These are phyloP conservation scores for Arrhamphus sclerolepis DNA, from an alignment of 2,797 vertebrate genomes.

Conservation along the genomic window DNA sequence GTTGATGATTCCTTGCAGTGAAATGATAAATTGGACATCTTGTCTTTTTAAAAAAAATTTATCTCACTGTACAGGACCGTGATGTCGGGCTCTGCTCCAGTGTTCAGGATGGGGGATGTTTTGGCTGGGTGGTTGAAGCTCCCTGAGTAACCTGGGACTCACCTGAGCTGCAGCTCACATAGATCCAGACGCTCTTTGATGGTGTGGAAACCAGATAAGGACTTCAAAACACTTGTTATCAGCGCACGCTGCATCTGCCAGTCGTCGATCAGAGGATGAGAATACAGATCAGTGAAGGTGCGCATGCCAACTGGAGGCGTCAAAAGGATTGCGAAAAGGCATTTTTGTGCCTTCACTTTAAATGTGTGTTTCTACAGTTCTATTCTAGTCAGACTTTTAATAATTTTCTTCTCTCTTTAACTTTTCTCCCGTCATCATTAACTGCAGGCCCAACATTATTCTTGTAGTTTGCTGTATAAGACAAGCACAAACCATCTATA, in stretches of 20 bases:
- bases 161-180: slow-evolving; percentile 44
- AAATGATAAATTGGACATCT: slow-evolving; percentile 18
- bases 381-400: slow-evolving; percentile 8
- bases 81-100: slow-evolving; percentile 39
- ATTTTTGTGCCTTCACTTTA: slow-evolving; percentile 1
- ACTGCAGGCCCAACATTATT: slow-evolving; percentile 46
- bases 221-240: slow-evolving; percentile 59
- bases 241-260: slow-evolving; percentile 32
- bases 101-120: slow-evolving; percentile 28
- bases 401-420: slow-evolving; percentile 32
- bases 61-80: slow-evolving; percentile 32
- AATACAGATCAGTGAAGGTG: slow-evolving; percentile 37
- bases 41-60: slow-evolving; percentile 11
- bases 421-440: slow-evolving; percentile 42
- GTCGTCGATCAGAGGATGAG: slow-evolving; percentile 36
- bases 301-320: slow-evolving; percentile 19
- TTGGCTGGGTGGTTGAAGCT: slow-evolving; percentile 32
- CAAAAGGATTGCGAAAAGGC: slow-evolving; percentile 1
- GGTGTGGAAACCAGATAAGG: slow-evolving; percentile 56
- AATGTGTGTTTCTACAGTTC: slow-evolving; percentile 7
- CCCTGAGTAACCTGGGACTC: slow-evolving; percentile 35
- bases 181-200: slow-evolving; percentile 45
- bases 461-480: slow-evolving; percentile 62
- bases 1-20: slow-evolving; percentile 21
- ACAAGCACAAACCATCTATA: slow-evolving; percentile 63